phyloP scores from a whole-genome alignment of 2,797 vertebrate species.

The Halcyon smyrnensis region DNA sequence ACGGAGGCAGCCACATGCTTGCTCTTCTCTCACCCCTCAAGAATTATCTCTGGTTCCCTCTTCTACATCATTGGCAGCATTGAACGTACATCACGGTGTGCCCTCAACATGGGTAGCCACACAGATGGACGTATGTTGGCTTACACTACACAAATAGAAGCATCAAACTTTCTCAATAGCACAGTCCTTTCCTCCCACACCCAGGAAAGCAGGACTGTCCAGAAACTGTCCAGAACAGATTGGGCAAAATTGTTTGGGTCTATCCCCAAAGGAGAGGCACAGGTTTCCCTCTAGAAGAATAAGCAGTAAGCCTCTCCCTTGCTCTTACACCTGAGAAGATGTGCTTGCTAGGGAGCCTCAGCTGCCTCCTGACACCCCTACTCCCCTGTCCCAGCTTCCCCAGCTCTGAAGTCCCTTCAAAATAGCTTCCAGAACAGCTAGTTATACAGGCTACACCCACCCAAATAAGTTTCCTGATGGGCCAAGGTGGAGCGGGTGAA shows the following conservation, averaged over 20 bases:
- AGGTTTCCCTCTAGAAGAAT: not conserved
- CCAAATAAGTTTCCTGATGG: not conserved
- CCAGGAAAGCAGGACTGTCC: not conserved
- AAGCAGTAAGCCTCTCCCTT: not conserved
- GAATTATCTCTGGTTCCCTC: not conserved
- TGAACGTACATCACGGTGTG: not conserved
- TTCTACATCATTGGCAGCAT: not conserved
- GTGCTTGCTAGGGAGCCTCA: not conserved
- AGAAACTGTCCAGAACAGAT: fast-evolving
- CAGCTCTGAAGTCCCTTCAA: not conserved
- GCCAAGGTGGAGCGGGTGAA: not conserved
- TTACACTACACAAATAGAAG: not conserved
- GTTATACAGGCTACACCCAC: not conserved
- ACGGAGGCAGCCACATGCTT: not conserved
- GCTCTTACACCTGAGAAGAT: not conserved
- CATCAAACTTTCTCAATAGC: fast-evolving
- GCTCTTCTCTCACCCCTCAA: not conserved
- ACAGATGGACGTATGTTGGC: not conserved
- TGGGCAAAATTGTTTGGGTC: not conserved
- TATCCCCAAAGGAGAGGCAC: not conserved
- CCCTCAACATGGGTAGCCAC: not conserved
- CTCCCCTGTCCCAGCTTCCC: not conserved
- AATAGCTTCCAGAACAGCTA: not conserved
- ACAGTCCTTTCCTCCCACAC: not conserved
- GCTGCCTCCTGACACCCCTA: not conserved